A percentile compares a stretch with the other conserved stretches of the same genome.
phyloP scores from a whole-genome alignment of 2,797 vertebrate genomes.

The Glossophaga mutica region DNA sequence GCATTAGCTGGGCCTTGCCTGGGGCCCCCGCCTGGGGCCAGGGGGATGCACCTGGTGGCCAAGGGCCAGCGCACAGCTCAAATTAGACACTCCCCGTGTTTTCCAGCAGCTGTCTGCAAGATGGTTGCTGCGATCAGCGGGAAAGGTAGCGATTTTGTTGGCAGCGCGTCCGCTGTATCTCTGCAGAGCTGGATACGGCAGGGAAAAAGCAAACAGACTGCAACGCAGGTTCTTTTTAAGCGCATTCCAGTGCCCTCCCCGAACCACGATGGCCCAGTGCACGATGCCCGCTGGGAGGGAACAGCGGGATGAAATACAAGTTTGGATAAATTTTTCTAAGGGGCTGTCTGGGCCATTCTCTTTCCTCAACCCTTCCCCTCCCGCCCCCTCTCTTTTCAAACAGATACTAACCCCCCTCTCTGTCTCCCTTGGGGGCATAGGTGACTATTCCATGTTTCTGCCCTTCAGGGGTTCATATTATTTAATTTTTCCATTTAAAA shows the following conservation, averaged over 20 bases:
- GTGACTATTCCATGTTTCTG: not conserved
- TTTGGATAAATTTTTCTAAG: not conserved
- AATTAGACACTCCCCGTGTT: not conserved
- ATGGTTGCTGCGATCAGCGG: fast-evolving
- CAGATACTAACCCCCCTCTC: not conserved
- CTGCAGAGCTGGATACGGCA: fast-evolving
- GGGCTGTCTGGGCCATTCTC: not conserved
- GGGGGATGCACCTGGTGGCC: not conserved
- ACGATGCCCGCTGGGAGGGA: fast-evolving
- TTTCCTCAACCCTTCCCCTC: not conserved
- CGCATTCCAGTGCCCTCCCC: fast-evolving
- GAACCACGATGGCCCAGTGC: fast-evolving
- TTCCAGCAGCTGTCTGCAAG: not conserved
- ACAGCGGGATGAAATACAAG: not conserved
- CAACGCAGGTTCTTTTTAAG: not conserved
- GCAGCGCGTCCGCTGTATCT: fast-evolving
- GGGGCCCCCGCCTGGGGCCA: not conserved
- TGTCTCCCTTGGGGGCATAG: not conserved
- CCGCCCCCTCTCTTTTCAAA: not conserved
- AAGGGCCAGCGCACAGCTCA: fast-evolving
- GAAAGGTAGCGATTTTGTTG: fast-evolving
- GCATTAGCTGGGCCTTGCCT: not conserved
- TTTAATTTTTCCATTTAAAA: not conserved
- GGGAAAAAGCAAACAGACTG: not conserved
- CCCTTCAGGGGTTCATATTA: not conserved